phyloP scores from a whole-genome alignment of 1,140 invertebrate species.

The Pachyrhynchus sulphureomaculatus region DNA sequence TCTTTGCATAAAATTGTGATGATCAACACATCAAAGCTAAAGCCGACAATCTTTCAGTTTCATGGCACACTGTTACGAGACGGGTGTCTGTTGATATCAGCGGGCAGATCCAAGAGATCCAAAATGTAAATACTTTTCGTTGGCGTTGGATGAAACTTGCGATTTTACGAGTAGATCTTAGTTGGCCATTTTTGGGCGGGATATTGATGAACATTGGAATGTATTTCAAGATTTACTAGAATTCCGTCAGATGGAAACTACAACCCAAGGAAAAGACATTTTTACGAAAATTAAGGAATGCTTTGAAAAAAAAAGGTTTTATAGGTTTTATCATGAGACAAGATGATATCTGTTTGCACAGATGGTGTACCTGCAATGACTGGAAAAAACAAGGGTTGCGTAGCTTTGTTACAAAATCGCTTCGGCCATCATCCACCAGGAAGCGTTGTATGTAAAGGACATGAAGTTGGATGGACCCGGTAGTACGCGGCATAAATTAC shows the following conservation, averaged over 20 bases:
- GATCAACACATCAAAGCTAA: too few species aligned
- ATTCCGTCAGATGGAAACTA: neutral
- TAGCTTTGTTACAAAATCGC: too few species aligned
- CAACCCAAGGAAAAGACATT: neutral
- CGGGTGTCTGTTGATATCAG: neutral
- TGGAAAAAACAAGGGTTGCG: too few species aligned
- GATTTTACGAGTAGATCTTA: neutral
- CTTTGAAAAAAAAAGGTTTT: neutral
- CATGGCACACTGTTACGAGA: neutral
- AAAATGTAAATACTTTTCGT: neutral
- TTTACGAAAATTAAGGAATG: neutral
- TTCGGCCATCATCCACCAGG: neutral
- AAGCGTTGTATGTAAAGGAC: neutral
- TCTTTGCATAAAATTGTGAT: too few species aligned
- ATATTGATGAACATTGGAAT: neutral
- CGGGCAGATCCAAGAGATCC: neutral
- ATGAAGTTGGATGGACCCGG: too few species aligned
- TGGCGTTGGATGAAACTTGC: constrained; percentile 2
- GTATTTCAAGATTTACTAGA: constrained; percentile 1
- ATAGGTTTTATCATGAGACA: neutral
- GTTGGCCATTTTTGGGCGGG: neutral
- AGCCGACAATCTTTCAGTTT: too few species aligned
- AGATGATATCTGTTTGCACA: neutral
- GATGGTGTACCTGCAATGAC: neutral
- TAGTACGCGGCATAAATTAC: too few species aligned